Evolutionary conservation across 2,888 invertebrate species (phyloP).

Genomic region (Asteroscopus sphinx): DNA sequence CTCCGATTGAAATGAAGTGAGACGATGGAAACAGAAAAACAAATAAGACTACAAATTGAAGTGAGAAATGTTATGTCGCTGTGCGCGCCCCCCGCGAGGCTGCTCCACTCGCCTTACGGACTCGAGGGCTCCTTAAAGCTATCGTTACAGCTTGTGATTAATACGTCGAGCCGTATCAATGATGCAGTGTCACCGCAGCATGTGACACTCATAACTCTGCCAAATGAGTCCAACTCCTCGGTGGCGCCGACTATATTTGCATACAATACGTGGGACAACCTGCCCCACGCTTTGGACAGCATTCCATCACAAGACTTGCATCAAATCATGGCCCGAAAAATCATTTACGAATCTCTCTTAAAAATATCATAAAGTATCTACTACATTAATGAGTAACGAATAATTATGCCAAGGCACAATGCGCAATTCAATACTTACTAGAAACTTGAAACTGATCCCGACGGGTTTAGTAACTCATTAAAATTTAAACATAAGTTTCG

Average conservation of each 20-base stretch:
- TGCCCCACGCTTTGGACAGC: slow-evolving; percentile 61
- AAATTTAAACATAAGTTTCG: slow-evolving; percentile 35
- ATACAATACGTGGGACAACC: slow-evolving; percentile 79
- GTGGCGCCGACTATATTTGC: slow-evolving; percentile 78
- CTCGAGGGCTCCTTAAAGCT: slow-evolving; percentile 61
- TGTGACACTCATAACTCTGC: slow-evolving; percentile 76
- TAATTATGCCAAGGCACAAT: slow-evolving; percentile 24
- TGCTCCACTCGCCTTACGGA: slow-evolving; percentile 60
- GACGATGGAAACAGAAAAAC: slow-evolving; percentile 80
- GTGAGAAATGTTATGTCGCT: slow-evolving; percentile 86
- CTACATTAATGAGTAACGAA: slow-evolving; percentile 8
- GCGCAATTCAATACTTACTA: slow-evolving; percentile 41
- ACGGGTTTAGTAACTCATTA: slow-evolving; percentile 33
- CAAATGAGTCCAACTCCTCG: slow-evolving; percentile 78
- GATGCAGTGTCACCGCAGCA: slow-evolving; percentile 72
- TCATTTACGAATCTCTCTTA: slow-evolving; percentile 20
- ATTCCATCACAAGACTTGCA: slow-evolving; percentile 64
- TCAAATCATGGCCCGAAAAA: slow-evolving; percentile 22
- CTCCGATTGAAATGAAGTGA: slow-evolving; percentile 83
- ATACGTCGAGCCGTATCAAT: slow-evolving; percentile 76
- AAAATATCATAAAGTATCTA: slow-evolving; percentile 33
- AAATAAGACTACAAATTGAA: slow-evolving; percentile 84
- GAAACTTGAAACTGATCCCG: slow-evolving; percentile 39
- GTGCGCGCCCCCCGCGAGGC: slow-evolving; percentile 80
- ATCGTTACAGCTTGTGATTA: slow-evolving; percentile 81